phyloP scores from a whole-genome alignment of 2,797 vertebrate species.

The Erethizon dorsatum region DNA sequence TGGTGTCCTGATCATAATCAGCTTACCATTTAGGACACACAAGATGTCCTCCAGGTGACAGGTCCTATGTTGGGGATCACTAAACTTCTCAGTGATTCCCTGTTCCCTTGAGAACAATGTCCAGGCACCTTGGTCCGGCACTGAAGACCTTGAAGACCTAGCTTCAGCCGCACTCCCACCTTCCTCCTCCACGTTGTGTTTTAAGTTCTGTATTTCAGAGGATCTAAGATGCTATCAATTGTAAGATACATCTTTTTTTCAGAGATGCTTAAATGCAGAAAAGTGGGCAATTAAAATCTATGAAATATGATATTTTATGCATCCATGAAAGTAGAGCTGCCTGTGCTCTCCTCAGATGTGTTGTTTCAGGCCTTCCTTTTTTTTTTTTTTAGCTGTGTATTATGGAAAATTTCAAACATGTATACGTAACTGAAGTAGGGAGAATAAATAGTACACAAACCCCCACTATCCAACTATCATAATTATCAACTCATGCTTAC shows the following conservation, averaged over 20 bases:
- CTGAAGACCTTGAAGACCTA: not conserved
- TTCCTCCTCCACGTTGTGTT: not conserved
- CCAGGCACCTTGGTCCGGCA: not conserved
- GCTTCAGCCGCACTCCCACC: not conserved
- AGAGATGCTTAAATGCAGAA: conserved; percentile 21
- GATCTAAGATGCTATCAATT: conserved; percentile 45
- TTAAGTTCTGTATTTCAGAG: not conserved
- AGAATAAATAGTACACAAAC: conserved; percentile 47
- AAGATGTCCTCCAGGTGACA: not conserved
- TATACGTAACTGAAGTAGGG: not conserved
- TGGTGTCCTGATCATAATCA: not conserved
- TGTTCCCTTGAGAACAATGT: conserved; percentile 2
- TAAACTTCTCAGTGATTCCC: not conserved
- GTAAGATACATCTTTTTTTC: not conserved
- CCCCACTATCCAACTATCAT: not conserved
- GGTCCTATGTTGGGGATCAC: not conserved
- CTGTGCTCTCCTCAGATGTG: conserved; percentile 11
- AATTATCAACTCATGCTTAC: not conserved
- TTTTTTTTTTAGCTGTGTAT: conserved; percentile 58
- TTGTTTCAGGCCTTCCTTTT: conserved; percentile 27
- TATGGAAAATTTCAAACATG: conserved; percentile 64
- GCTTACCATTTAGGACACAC: not conserved
- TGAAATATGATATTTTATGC: conserved; percentile 37
- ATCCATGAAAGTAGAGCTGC: conserved; percentile 33
- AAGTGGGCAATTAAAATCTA: conserved; percentile 31